A percentile compares a stretch with the other conserved stretches of the same genome.
phyloP scores from a whole-genome alignment of 2,113 vertebrate species.

The Telmatochromis sp. region DNA sequence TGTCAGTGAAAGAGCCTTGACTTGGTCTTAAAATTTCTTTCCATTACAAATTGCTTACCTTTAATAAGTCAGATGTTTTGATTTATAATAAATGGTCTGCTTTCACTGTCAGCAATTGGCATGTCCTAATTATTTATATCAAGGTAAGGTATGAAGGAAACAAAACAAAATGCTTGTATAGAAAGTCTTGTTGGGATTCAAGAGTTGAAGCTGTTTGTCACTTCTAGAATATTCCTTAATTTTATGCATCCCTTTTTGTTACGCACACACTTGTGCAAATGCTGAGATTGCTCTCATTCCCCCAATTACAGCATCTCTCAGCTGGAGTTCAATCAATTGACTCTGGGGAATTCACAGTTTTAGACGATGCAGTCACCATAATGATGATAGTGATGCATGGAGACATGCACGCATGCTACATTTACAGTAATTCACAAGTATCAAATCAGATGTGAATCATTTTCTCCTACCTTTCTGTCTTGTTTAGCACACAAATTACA shows the following conservation, averaged over 20 bases:
- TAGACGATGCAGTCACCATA: not conserved
- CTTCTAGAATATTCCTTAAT: not conserved
- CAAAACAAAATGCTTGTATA: not conserved
- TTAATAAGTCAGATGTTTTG: not conserved
- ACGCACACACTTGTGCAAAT: not conserved
- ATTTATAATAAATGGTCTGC: not conserved
- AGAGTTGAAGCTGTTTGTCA: not conserved
- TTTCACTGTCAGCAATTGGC: not conserved
- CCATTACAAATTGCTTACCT: not conserved
- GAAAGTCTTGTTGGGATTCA: not conserved
- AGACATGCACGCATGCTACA: not conserved
- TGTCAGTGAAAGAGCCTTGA: not conserved
- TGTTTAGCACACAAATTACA: not conserved
- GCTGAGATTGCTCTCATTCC: not conserved
- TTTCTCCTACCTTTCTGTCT: not conserved
- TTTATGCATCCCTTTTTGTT: not conserved
- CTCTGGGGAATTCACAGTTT: not conserved
- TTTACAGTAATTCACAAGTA: not conserved
- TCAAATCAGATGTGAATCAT: not conserved
- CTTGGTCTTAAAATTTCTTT: not conserved
- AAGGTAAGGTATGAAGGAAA: not conserved
- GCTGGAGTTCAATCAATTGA: conserved; percentile 17
- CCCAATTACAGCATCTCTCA: not conserved
- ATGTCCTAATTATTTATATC: not conserved
- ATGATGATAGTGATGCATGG: conserved; percentile 17